A percentile compares a stretch with the other conserved stretches of the same genome.
phyloP scores from a whole-genome alignment of 2,888 invertebrate species.

The Eudiplozoon nipponicum region DNA sequence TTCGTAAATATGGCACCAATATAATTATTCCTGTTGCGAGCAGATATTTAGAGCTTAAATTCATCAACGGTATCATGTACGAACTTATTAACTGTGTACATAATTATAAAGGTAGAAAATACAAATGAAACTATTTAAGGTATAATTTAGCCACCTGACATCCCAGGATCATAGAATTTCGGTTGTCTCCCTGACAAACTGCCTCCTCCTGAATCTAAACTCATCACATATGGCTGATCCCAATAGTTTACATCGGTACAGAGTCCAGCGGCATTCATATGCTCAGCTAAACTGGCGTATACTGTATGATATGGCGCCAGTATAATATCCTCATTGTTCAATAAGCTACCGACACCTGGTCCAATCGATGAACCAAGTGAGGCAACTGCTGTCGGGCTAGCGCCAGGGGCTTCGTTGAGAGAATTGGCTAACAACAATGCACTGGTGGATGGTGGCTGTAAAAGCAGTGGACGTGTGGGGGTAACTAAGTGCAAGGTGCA shows the following conservation, averaged over 20 bases:
- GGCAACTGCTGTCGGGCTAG: not conserved
- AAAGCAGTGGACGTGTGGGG: constrained; percentile 26
- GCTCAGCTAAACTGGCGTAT: constrained; percentile 26
- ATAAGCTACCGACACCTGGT: too few relatives aligned
- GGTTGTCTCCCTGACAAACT: too few relatives aligned
- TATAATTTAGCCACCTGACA: too few relatives aligned
- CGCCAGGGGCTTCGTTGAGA: not conserved
- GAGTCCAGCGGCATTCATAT: constrained; percentile 24
- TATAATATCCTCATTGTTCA: constrained; percentile 23
- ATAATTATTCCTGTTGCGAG: too few relatives aligned
- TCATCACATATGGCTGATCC: constrained; percentile 23
- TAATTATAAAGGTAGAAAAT: too few relatives aligned
- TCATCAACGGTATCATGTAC: too few relatives aligned
- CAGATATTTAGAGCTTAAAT: too few relatives aligned
- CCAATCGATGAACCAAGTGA: not conserved
- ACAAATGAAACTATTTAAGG: too few relatives aligned
- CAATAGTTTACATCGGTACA: constrained; percentile 24
- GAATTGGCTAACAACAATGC: not conserved
- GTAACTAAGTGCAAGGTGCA: constrained; percentile 27
- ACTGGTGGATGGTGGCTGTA: constrained; percentile 11
- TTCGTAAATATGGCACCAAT: too few relatives aligned
- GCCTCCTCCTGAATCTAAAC: too few relatives aligned
- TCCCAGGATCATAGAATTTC: too few relatives aligned
- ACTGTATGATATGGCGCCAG: constrained; percentile 28
- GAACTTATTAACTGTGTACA: too few relatives aligned